phyloP scores from a whole-genome alignment of 1,140 invertebrate species.

The Drosophila repletoides region DNA sequence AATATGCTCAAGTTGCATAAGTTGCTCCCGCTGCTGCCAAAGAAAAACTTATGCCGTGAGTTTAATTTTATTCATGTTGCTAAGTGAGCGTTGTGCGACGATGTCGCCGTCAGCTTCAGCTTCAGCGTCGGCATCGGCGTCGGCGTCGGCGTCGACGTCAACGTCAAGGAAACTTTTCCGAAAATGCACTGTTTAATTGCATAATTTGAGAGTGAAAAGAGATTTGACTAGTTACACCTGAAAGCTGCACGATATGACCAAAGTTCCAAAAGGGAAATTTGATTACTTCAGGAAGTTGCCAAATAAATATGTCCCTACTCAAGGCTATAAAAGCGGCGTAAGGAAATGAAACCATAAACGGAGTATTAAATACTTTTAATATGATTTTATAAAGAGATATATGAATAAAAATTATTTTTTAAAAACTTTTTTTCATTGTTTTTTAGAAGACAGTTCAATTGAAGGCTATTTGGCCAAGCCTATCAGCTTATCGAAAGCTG shows the following conservation, averaged over 20 bases:
- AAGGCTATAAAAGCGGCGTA: no score
- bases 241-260: conserved; percentile 18
- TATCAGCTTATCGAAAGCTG: no score
- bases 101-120: neutral
- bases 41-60: conserved; percentile 67
- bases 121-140: neutral
- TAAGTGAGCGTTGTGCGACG: conserved; percentile 73
- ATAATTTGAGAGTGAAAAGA: conserved; percentile 65
- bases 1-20: conserved; percentile 73
- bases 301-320: no score
- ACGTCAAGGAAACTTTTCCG: conserved; percentile 49
- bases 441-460: no score
- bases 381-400: no score
- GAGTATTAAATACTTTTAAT: no score
- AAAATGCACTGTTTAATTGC: conserved; percentile 77
- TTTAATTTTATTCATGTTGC: conserved; percentile 79
- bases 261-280: conserved; percentile 1
- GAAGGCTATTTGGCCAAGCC: no score
- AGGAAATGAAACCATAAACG: no score
- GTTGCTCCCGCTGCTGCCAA: conserved; percentile 41
- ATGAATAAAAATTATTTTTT: no score
- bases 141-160: neutral
- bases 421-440: no score
- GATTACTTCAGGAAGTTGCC: neutral
- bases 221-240: conserved; percentile 53